Evolutionary conservation across 2,888 invertebrate species (phyloP).

Genomic region (Drosophila eohydei): DNA sequence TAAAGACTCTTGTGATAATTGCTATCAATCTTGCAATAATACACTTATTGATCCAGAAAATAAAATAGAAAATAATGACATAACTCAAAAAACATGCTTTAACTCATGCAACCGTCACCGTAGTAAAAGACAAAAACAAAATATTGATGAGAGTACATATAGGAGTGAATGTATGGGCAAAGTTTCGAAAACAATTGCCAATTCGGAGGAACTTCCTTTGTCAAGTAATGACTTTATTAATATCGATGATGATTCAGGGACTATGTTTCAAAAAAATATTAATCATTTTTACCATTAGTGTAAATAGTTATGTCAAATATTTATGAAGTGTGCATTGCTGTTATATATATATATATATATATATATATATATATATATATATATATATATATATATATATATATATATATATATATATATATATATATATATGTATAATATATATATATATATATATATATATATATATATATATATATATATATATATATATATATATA

Average conservation of each 20-base stretch:
- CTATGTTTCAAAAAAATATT: conserved; percentile 56
- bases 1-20: conserved; percentile 63
- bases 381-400: conserved; percentile 3
- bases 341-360: conserved; percentile 16
- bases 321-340: conserved; percentile 59
- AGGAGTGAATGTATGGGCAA: conserved; percentile 53
- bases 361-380: not conserved
- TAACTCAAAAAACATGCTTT: conserved; percentile 54
- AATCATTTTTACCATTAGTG: conserved; percentile 41
- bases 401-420: conserved; percentile 18
- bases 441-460: conserved; percentile 15
- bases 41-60: conserved; percentile 35
- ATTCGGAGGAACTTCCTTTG: conserved; percentile 41
- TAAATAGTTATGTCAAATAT: not conserved
- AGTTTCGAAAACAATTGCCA: conserved; percentile 44
- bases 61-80: conserved; percentile 42
- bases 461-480: conserved; percentile 10
- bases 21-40: conserved; percentile 52
- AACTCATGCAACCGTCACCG: conserved; percentile 56
- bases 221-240: conserved; percentile 49
- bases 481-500: conserved; percentile 14
- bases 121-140: conserved; percentile 42
- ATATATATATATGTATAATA: not conserved
- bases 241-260: conserved; percentile 51
- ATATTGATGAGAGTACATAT: conserved; percentile 31